Evolutionary conservation across 2,888 invertebrate genomes (phyloP).

Genomic region (Dysmachus trigonus): DNA sequence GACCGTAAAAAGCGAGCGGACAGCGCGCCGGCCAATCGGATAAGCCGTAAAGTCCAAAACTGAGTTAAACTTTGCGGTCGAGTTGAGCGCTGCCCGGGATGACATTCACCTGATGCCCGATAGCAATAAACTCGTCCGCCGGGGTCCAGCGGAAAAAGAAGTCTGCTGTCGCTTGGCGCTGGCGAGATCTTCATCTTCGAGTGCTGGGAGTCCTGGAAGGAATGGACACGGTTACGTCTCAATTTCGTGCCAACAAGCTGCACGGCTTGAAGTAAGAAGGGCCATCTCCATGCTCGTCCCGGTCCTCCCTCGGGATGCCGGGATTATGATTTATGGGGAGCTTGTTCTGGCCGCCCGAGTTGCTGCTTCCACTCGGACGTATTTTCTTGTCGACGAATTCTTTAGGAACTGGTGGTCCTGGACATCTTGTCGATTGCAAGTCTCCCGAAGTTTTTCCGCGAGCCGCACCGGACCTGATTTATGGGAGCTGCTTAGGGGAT

Average conservation of each 20-base stretch:
- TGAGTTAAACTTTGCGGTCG: slow-evolving; percentile 25
- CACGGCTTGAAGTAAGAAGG: neutral
- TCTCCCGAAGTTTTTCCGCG: slow-evolving; percentile 24
- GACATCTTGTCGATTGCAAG: slow-evolving; percentile 42
- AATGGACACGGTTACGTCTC: slow-evolving; percentile 38
- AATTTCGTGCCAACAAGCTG: slow-evolving; percentile 38
- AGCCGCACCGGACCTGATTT: slow-evolving; percentile 26
- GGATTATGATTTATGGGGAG: slow-evolving; percentile 31
- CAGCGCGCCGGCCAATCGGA: slow-evolving; percentile 36
- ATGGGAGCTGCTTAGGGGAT: slow-evolving; percentile 40
- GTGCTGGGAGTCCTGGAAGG: neutral
- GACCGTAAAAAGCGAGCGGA: neutral
- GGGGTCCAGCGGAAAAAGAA: neutral
- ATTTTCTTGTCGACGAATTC: slow-evolving; percentile 38
- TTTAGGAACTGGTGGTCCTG: slow-evolving; percentile 21
- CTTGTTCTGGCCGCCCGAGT: neutral
- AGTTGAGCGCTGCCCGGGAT: neutral
- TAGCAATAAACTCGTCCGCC: slow-evolving; percentile 19
- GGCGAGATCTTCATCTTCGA: neutral
- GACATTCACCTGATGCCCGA: slow-evolving; percentile 39
- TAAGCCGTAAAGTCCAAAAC: slow-evolving; percentile 16
- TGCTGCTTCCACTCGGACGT: neutral
- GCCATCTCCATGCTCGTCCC: neutral
- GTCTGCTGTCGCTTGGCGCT: neutral
- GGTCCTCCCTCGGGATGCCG: neutral